Evolutionary conservation across 2,113 vertebrate genomes (phyloP), one percentile per base, ranked within the genome.

Genomic region (human (Homo sapiens)): DNA sequence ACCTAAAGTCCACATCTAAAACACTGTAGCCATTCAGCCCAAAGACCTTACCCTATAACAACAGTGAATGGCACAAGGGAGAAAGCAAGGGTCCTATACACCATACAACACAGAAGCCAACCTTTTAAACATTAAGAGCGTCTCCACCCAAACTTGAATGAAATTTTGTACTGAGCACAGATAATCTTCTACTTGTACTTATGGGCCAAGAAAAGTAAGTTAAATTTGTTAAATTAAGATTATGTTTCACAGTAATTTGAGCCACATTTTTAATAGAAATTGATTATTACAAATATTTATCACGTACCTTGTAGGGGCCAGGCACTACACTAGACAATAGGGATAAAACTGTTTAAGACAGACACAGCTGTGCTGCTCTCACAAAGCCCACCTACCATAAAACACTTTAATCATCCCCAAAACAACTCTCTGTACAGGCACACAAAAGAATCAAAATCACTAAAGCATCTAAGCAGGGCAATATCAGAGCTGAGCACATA

Each of bases 61-160:
- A 40, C 59, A 18, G 6, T 0, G 6, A 23, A 55, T 20, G 87
- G 35, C 75, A 55, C 20, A 7, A 22, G 23, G 5, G 20, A 75
- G 27, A 45, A 85, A 43, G 16, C 4, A 38, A 43, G 7, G 14
- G 38, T 14, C 55, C 16, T 84, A 7, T 0, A 48, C 2, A 79
- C 18, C 73, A 68, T 1, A 9, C 0, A 27, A 87, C 40, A 7
- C 0, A 4, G 0, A n/a, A 35, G 7, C 27, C 70, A 14, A 5
- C 14, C 17, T 64, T 32, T 20, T 30, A 76, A 76, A 70, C 50
- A 43, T 32, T 14, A 45, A 61, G 35, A 61, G 1, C 6, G 8
- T 38, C 64, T 92, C 27, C 12, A 59, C n/a, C 35, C 50, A 40
- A 52, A 79, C 18, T 11, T 23, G 61, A 59, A 50, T 7, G 23